These are phyloP conservation scores for Saguinus midas DNA, from an alignment of 2,113 vertebrate genomes.

Conservation along the genomic window DNA sequence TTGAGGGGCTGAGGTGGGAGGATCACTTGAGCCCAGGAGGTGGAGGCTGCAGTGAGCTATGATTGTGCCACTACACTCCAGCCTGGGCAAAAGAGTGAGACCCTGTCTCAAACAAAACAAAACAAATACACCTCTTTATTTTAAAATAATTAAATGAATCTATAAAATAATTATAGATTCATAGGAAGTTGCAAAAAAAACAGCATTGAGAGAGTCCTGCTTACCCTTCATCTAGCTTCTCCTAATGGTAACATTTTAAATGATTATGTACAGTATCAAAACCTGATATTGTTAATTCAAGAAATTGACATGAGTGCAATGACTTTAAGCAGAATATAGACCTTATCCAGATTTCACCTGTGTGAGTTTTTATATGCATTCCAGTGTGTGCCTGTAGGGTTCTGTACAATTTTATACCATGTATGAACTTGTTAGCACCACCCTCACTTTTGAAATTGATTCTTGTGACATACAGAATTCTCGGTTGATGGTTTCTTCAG, in stretches of 20 bases:
- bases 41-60: not conserved
- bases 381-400: not conserved
- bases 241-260: not conserved
- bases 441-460: not conserved
- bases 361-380: not conserved
- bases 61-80: not conserved
- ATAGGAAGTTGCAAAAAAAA: not conserved
- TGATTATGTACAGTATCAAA: not conserved
- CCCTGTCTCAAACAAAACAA: not conserved
- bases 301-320: not conserved
- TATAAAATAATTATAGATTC: not conserved
- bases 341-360: not conserved
- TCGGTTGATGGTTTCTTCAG: not conserved
- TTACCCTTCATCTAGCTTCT: not conserved
- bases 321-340: not conserved
- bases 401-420: not conserved
- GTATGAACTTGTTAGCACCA: not conserved
- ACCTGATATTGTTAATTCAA: not conserved
- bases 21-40: not conserved
- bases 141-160: not conserved
- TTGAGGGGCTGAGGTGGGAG: not conserved
- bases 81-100: not conserved
- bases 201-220: not conserved
- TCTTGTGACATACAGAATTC: not conserved
- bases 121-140: not conserved